Base-by-base conservation (phyloP, 2,113 vertebrate genomes). In the Passer domesticus region DNA sequence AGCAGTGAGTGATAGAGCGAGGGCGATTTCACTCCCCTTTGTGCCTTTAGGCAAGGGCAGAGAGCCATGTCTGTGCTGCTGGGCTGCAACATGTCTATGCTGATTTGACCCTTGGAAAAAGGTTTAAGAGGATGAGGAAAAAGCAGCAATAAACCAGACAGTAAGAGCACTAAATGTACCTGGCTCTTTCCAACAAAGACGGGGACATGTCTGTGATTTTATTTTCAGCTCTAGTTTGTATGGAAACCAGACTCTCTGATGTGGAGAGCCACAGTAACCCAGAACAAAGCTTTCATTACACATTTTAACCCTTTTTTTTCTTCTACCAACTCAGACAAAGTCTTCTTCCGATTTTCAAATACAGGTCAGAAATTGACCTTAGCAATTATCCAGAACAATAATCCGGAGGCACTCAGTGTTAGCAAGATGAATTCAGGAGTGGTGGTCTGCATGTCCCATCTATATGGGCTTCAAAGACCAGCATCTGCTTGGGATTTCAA, bases 21-120 rank as follows among this genome's bases (percentile, higher is more conserved):
- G 63, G 52, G 49, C 3, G 1, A 37, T 55, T 43, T 74, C 47
- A 24, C 10, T 16, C 20, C n/a, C 24, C 35, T 43, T 2, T 28
- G 30, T 5, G 13, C 28, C 62, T 10, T 1, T 6, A 15, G 41
- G 3, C 25, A 14, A 53, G n/a, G 44, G 47, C n/a, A 63, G 15
- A 0, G 13, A 81, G 35, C 9, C 56, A 4, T 0, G 7, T 9
- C 41, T 52, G 67, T 24, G 55, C 2, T 7, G 41, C 2, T 4
- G 30, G 55, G 24, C 58, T 78, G 28, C 58, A 41, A 39, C 1
- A 0, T 0, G 3, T 27, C 64, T 50, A 7, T 1, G 0, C 60
- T 28, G 10, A 75, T 82, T 11, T 47, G 52, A 75, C 30, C 27
- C 30, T 64, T 44, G 44, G 35, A 63, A 67, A 78, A 68, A 56